These are phyloP conservation scores for Danio aesculapii DNA, from an alignment of 2,797 vertebrate species.

Conservation along the genomic window DNA sequence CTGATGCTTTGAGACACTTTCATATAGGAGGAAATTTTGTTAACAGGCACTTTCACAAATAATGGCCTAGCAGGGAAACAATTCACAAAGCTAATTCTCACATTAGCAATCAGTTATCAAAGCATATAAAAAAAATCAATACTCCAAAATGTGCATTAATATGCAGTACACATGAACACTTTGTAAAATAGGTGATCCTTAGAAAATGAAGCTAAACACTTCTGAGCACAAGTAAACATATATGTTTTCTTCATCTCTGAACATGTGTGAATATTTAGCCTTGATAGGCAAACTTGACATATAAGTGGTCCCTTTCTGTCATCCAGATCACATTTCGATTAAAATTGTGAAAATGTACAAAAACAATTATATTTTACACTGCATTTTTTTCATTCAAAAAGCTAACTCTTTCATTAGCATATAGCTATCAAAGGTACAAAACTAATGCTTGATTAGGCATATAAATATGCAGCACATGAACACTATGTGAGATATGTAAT, in stretches of 20 bases:
- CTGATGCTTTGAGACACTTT: background rate
- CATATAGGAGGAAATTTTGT: background rate
- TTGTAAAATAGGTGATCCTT: background rate
- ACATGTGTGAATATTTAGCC: background rate
- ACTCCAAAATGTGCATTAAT: background rate
- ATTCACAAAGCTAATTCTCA: slow-evolving; percentile 5
- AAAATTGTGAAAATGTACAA: background rate
- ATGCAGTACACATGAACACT: background rate
- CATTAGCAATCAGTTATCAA: slow-evolving; percentile 2
- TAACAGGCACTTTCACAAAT: background rate
- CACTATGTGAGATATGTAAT: too few species aligned
- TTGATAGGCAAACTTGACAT: background rate
- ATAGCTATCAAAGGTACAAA: too few species aligned
- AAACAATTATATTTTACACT: background rate
- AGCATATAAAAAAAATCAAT: slow-evolving; percentile 5
- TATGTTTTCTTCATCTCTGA: background rate
- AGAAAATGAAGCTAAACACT: background rate
- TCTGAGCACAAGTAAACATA: background rate
- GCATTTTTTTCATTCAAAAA: too few species aligned
- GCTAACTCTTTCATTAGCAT: too few species aligned
- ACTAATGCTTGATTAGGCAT: too few species aligned
- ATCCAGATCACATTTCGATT: background rate
- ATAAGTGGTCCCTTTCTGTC: background rate
- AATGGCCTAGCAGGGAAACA: background rate
- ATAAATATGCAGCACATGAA: too few species aligned